phyloP scores from a whole-genome alignment of 2,797 vertebrate genomes.

The Aselliscus stoliczkanus region DNA sequence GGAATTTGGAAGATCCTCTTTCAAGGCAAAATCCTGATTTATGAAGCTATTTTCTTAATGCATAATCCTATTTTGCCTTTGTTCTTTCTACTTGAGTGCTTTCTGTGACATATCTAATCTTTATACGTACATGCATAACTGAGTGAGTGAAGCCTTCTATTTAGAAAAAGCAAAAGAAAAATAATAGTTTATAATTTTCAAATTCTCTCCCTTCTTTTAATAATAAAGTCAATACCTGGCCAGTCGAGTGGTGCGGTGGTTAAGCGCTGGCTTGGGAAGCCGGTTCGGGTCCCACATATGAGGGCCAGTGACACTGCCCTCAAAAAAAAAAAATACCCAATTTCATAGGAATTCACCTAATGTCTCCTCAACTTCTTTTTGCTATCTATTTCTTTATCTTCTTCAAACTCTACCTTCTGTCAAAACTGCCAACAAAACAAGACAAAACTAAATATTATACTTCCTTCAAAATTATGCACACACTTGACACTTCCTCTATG shows the following conservation, averaged over 20 bases:
- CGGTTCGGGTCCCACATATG: no score
- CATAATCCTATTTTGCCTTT: conserved; percentile 36
- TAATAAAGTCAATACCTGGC: not conserved
- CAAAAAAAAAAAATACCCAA: no score
- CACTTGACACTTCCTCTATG: not conserved
- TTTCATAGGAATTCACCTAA: not conserved
- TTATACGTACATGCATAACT: not conserved
- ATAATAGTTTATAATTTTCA: not conserved
- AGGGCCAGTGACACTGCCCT: no score
- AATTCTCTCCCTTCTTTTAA: not conserved
- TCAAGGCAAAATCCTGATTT: not conserved
- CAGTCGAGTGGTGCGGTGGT: no score
- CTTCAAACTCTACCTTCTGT: not conserved
- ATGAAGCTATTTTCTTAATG: conserved; percentile 26
- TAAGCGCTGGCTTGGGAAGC: no score
- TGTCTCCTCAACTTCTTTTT: not conserved
- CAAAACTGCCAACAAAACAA: not conserved
- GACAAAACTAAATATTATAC: not conserved
- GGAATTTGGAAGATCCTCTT: conserved; percentile 35
- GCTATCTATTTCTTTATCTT: not conserved
- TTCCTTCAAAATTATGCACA: not conserved
- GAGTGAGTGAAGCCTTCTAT: not conserved
- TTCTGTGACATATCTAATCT: conserved; percentile 1
- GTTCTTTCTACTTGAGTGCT: not conserved
- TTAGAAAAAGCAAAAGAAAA: not conserved